Base-by-base conservation (phyloP, 2,797 vertebrate species). In the Bovichtus variegatus region DNA sequence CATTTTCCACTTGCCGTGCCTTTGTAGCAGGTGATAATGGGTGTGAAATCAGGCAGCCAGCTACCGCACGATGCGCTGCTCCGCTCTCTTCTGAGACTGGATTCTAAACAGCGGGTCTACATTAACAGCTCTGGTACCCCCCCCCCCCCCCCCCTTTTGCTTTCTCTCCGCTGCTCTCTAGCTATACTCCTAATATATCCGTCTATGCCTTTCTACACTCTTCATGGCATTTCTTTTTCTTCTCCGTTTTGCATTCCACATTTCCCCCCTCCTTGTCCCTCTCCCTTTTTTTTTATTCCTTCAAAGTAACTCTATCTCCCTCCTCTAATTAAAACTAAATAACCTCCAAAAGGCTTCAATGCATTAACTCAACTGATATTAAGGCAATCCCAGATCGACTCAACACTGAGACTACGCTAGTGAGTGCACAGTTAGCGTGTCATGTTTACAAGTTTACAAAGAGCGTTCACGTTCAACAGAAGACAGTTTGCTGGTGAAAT, bases 11-110 rank as follows among this genome's bases (percentile, higher is more conserved):
- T 78, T 51, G 79, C 86, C 66, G 38, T 62, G 84, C 47, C 66
- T 80, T 80, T 75, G 82, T 78, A 82, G 87, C 84, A 72, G 91
- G 83, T 80, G 83, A 89, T 92, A 91, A 91, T 91, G 86, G 83
- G 80, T 87, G 90, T 91, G 90, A 92, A 93, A 93, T 88, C 84
- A 74, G 71, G 71, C 65, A 74, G 89, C 78, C 76, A 29, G 85
- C 77, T 63, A 44, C 31, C 7, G 66, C 73, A 76, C 49, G 10
- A 59, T 36, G 61, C 78, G 73, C 64, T 12, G 71, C 41, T 77
- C 40, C 72, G 50, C 62, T 57, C 80, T 86, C 78, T 82, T 88
- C 77, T 81, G 82, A 84, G 84, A 81, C 73, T 73, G 62, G 47
- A 64, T 83, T 65, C 79, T 83, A 77, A 87, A 82, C 82, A 85